Evolutionary conservation across 2,888 invertebrate species (phyloP), one percentile per base, ranked within the genome.

Genomic region (Allolobophora icterica): DNA sequence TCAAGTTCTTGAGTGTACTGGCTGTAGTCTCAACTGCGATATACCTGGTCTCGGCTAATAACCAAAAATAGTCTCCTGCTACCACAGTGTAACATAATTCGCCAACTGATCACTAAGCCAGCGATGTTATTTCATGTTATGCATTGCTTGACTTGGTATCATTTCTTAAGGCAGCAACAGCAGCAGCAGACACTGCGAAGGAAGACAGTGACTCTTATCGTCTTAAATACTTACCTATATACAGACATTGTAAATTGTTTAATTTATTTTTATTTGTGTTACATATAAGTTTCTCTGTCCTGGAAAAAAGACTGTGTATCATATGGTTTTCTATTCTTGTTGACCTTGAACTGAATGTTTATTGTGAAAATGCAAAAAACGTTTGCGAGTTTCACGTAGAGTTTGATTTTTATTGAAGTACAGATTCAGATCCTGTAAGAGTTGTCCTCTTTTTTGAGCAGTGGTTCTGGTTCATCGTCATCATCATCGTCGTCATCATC

Each of bases 121-220:
- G 52, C 11, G 52, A 52, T 52, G 52, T n/a, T 71, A n/a, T 71
- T 71, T n/a, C n/a, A 24, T 84, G 21, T 84, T 87, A 87, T 87
- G 84, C 33, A 35, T 87, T 87, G 87, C 87, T 35, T 87, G 87
- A 87, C 87, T 87, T 87, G 87, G 87, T 87, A 87, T 87, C 35
- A 87, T 35, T 87, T 87, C 87, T 87, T 34, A 87, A 87, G 87
- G 87, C 87, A 87, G 84, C 84, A 34, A 17, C 13, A 34, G 35
- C 1, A 34, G 84, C 21, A 34, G 84, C 33, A 84, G 71, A 71
- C 71, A n/a, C 71, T 71, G 71, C 52, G 15, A 84, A 84, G 84
- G 34, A 33, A n/a, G n/a, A 34, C 19, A 84, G 33, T 87, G 34
- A 87, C 87, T 87, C 35, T 17, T 24, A 24, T 87, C 8, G 87